Evolutionary conservation across 2,113 vertebrate species (phyloP).

Genomic region (Paedocypris sp.): DNA sequence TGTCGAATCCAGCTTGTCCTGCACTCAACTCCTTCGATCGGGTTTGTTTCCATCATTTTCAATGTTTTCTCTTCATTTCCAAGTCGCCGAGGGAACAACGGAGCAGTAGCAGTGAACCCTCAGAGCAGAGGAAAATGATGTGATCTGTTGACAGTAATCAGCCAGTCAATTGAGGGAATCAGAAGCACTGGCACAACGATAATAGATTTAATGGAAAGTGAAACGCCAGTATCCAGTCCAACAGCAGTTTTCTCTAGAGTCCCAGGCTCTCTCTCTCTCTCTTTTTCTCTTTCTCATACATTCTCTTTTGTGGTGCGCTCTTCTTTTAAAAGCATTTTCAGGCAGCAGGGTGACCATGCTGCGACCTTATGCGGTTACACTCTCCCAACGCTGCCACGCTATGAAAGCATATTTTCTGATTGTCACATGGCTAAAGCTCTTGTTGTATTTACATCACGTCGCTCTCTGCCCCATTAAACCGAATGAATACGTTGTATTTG

Average conservation of each 20-base stretch:
- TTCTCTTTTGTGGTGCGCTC: constrained; percentile 7
- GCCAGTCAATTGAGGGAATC: constrained; percentile 35
- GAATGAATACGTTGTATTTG: background rate
- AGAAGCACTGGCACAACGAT: constrained; percentile 36
- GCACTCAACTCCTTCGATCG: constrained; percentile 9
- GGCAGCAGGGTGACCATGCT: constrained; percentile 6
- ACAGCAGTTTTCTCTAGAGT: constrained; percentile 22
- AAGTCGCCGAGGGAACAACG: background rate
- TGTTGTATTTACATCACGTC: constrained; percentile 15
- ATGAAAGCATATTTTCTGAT: background rate
- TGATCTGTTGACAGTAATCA: constrained; percentile 42
- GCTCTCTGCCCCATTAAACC: constrained; percentile 13
- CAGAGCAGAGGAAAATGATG: constrained; percentile 28
- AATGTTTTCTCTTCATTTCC: too few species aligned
- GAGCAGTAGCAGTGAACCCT: background rate
- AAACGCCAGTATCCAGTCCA: constrained; percentile 32
- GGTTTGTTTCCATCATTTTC: too few species aligned
- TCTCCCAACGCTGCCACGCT: background rate
- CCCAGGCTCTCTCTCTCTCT: background rate
- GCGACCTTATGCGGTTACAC: background rate
- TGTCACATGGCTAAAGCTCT: constrained; percentile 16
- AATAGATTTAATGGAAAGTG: constrained; percentile 43
- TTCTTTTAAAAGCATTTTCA: constrained; percentile 14
- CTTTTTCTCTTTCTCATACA: background rate
- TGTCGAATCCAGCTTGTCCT: constrained; percentile 27